Base-by-base conservation (phyloP, 2,113 vertebrate genomes). In the Gnathonemus echidnorhynchus region DNA sequence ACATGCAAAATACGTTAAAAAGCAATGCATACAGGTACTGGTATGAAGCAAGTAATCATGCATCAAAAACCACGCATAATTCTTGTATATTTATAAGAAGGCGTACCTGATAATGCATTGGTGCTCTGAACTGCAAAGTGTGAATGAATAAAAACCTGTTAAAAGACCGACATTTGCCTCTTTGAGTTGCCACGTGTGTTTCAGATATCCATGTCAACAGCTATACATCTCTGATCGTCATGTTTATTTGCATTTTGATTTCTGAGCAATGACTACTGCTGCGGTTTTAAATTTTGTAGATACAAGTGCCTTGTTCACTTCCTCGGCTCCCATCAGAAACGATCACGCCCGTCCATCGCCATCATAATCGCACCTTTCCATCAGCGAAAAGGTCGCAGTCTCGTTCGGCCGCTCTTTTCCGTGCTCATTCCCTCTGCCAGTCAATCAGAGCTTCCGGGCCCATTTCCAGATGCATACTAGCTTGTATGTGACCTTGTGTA, bases 331-430 rank as follows among this genome's bases (percentile, higher is more conserved):
- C 88, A 88, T 74, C 88, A 88, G 62, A 88, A 88, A 66, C 62
- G 66, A 77, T 88, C 88, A 88, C 62, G 42, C 62, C 46, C 88
- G 62, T 46, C 62, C 24, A 46, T 88, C 7, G 88, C 62, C 88
- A 49, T 88, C 62, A 77, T 88, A 88, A 88, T 62, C n/a, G 45
- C 88, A 88, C 88, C 66, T 88, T 88, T 74, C 88, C 88, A 74
- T 88, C 88, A 74, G 19, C 62, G 66, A 74, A 88, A 70, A 88
- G 62, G 88, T 88, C 88, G n/a, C 88, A 62, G 58, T 88, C 45
- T 88, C 62, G 9, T 27, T 77, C 13, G 74, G 5, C 74, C 74
- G 74, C 35, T 42, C 15, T 2, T 77, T 80, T 56, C 74, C 53
- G 21, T 53, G 19, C 48, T 84, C 74, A 83, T 89, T 89, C 70